Percentiles rank a stretch among this genome's conserved stretches.
Evolutionary conservation across 2,113 vertebrate species (phyloP).

Genomic region (Ophiodon elongatus): DNA sequence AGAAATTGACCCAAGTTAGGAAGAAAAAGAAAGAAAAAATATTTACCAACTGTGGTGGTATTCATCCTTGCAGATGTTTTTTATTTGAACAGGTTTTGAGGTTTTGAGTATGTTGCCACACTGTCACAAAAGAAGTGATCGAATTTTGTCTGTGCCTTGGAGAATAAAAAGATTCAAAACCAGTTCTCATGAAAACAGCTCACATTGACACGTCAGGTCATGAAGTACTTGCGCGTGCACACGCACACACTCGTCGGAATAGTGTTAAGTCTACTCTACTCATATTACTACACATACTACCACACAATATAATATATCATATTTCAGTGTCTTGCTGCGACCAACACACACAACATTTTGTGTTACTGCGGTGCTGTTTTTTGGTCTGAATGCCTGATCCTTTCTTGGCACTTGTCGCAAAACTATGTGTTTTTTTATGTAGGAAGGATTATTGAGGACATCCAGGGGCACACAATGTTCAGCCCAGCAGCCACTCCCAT

Average conservation of each 20-base stretch:
- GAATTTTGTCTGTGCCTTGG: neutral
- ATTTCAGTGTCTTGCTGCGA: neutral
- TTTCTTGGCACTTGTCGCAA: constrained; percentile 9
- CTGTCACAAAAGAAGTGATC: neutral
- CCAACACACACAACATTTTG: neutral
- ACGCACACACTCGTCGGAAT: neutral
- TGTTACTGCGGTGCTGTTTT: too few relatives aligned
- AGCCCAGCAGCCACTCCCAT: constrained; percentile 59
- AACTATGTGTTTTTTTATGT: constrained; percentile 10
- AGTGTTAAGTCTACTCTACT: neutral
- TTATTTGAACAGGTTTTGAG: neutral
- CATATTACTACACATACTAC: neutral
- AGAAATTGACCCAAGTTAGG: neutral
- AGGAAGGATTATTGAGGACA: constrained; percentile 50
- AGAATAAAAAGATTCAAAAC: neutral
- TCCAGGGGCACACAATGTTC: constrained; percentile 38
- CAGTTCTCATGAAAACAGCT: neutral
- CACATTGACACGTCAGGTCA: neutral
- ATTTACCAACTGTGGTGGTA: neutral
- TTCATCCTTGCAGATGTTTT: neutral
- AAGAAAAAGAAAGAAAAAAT: neutral
- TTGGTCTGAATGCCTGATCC: neutral
- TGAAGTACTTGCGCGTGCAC: neutral
- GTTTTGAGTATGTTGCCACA: neutral
- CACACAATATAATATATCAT: neutral